Base-by-base conservation (phyloP, 1,140 invertebrate species). In the Drosophila leontia region DNA sequence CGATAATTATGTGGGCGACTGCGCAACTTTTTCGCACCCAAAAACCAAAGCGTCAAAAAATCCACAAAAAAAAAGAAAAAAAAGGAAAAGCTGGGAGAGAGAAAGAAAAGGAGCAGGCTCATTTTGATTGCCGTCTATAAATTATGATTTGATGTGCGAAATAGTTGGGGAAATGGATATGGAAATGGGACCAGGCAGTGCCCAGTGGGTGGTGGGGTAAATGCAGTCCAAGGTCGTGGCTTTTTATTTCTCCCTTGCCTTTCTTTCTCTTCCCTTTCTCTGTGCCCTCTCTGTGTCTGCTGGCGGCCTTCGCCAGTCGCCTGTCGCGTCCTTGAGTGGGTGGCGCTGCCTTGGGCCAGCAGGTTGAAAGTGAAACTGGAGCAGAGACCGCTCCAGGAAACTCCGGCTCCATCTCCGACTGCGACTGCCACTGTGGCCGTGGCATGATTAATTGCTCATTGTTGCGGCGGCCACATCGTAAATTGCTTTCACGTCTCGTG, bases 1-100 rank as follows among this genome's bases (percentile, higher is more conserved):
- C 77, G 84, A 88, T 88, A 90, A 88, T 88, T 88, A 88, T 88
- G 84, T 88, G 84, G 84, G 80, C 84, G 84, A 85, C 62, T 85
- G 84, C 67, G 80, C 61, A 76, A 77, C 74, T 68, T 77, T 75
- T 77, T 77, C 55, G 26, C 60, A 71, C 62, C 62, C 61, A 50
- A 51, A 69, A 48, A 19, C 23, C 41, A 45, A 47, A 51, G 32
- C 39, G 44, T 65, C 65, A 67, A 61, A 70, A 69, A 45, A 53
- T 32, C 47, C 35, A 37, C 29, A 64, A 17, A 67, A 37, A 53
- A 35, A 48, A 7, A 15, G 26, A 26, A 32, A 29, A 63, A 58
- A 41, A 12, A 12, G 34, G 12, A 19, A n/a, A 39, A 58, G 34
- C 50, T 17, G 7, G 12, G 1, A 26, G 26, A 1, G 3, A n/a